Base-by-base conservation (phyloP, 2,888 invertebrate species). In the Hyppa rectilinea region DNA sequence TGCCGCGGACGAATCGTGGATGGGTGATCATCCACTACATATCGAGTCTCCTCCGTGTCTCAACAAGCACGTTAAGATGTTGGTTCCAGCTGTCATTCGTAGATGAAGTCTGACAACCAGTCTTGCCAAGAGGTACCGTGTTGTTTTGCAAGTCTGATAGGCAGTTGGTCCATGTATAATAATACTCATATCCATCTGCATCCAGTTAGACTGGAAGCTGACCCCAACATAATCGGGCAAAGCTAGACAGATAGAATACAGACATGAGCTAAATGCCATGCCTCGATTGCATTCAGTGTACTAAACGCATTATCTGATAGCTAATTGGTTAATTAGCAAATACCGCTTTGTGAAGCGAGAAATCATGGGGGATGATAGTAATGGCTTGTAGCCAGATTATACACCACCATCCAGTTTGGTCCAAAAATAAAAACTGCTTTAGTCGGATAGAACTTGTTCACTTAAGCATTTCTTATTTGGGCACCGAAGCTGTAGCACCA, bases 291-390 rank as follows among this genome's bases (percentile, higher is more conserved):
- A 9, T 49, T 36, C 12, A 49, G 55, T 74, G 40, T 60, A 12
- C 59, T 40, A 29, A 50, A 55, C 36, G 31, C n/a, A 60, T 73
- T 66, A 55, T 55, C 29, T 23, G 59, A 1, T 31, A 47, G 10
- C 40, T 47, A 20, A 40, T 65, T 59, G 58, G 34, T 40, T 71
- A 31, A 52, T 63, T 47, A 53, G 40, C 53, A 60, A 73, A 74
- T 55, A 74, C 12, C 20, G 59, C 20, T 59, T 36, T n/a, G 17
- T 40, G 26, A 17, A 23, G 36, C 49, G 36, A 17, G 23, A 45
- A 2, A 4, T 4, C n/a, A 43, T 43, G n/a, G 17, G 23, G 29
- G 10, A 26, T 40, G 17, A 20, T 10, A 23, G 10, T n/a, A 23
- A 6, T 26, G 17, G 17, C 17, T 31, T 31, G 4, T 36, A 17